phyloP scores from a whole-genome alignment of 2,888 invertebrate genomes.

The Graphium colonna region DNA sequence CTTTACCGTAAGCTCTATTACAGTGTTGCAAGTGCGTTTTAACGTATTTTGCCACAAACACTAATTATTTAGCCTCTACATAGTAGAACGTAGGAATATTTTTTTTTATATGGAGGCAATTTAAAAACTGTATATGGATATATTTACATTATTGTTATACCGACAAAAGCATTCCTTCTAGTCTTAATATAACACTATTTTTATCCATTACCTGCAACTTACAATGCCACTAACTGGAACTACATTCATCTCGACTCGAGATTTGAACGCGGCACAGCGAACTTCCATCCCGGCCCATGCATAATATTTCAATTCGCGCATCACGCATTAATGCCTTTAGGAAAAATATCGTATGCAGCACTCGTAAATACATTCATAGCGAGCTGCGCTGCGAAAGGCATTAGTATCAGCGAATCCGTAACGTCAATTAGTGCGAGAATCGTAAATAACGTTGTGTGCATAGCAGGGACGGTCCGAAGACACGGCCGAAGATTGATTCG shows the following conservation, averaged over 20 bases:
- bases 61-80: too few relatives aligned
- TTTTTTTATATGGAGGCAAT: too few relatives aligned
- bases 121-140: too few relatives aligned
- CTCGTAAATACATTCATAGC: conserved; percentile 50
- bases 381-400: conserved; percentile 42
- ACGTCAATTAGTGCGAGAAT: conserved; percentile 53
- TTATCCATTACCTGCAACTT: too few relatives aligned
- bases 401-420: conserved; percentile 40
- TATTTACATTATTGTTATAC: too few relatives aligned
- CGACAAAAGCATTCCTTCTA: too few relatives aligned
- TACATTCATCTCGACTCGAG: conserved; percentile 4
- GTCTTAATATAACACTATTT: too few relatives aligned
- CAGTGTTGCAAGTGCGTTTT: too few relatives aligned
- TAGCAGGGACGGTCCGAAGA: conserved; percentile 23
- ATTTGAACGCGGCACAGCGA: conserved; percentile 37
- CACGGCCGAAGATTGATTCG: conserved; percentile 17
- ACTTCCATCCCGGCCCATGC: conserved; percentile 32
- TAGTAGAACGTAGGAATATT: too few relatives aligned
- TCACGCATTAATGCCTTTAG: conserved; percentile 60
- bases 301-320: conserved; percentile 64
- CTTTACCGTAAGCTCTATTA: too few relatives aligned
- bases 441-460: conserved; percentile 39
- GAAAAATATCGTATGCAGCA: conserved; percentile 62
- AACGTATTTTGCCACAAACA: too few relatives aligned
- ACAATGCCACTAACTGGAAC: not conserved